Conservation (phyloP, 2,113 vertebrate genomes). For the Mola mola region DNA sequence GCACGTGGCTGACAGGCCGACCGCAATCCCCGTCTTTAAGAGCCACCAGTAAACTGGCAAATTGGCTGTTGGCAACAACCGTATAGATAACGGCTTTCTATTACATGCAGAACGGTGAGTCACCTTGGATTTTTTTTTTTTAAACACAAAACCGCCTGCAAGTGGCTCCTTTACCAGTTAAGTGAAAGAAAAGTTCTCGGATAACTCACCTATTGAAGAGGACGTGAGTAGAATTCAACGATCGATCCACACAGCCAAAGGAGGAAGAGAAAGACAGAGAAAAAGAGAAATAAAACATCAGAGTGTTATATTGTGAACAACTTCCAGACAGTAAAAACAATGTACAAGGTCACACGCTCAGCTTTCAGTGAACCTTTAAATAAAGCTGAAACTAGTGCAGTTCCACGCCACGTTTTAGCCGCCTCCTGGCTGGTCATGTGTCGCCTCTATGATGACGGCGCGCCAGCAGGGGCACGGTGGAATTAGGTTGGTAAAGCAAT, state of each 20-base stretch:
- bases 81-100: constrained; percentile 26
- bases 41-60: constrained; percentile 9
- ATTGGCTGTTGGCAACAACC: constrained; percentile 15
- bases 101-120: constrained; percentile 14
- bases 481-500: constrained; percentile 7
- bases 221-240: constrained; percentile 1
- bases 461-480: neutral
- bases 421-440: constrained; percentile 13
- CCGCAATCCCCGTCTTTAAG: constrained; percentile 11
- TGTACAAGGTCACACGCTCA: constrained; percentile 14
- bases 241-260: constrained; percentile 21
- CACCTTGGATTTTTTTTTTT: constrained; percentile 40
- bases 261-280: constrained; percentile 19
- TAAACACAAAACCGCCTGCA: constrained; percentile 3
- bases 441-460: constrained; percentile 32
- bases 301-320: no score
- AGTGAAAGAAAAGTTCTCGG: constrained; percentile 30
- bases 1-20: neutral
- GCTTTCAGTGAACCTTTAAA: constrained; percentile 53
- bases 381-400: constrained; percentile 43
- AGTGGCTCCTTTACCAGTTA: neutral
- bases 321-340: constrained; percentile 20
- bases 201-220: constrained; percentile 74
- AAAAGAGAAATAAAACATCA: constrained; percentile 30
- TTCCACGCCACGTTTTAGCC: constrained; percentile 19